These are phyloP conservation scores for Chlamydotis undulata DNA, from an alignment of 2,113 vertebrate genomes.

Conservation along the genomic window DNA sequence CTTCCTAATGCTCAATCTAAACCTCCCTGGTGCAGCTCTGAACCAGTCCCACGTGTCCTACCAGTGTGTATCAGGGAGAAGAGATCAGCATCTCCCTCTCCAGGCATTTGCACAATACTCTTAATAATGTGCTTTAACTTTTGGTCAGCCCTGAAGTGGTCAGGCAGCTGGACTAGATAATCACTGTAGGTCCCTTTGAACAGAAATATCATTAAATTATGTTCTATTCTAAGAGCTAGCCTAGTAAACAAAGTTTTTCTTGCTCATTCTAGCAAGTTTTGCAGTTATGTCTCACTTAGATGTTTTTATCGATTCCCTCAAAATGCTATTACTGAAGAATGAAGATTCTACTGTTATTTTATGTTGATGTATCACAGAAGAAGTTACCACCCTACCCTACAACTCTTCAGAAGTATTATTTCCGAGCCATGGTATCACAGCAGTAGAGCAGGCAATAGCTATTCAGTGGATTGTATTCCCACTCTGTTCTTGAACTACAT, in stretches of 20 bases:
- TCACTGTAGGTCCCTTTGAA: fast-evolving
- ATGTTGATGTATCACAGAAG: background rate
- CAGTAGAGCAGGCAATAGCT: background rate
- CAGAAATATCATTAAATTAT: background rate
- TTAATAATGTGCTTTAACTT: background rate
- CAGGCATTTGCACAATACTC: background rate
- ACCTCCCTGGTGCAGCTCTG: fast-evolving
- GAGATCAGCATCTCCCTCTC: background rate
- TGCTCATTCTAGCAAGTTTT: background rate
- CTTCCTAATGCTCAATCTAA: background rate
- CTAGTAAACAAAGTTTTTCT: background rate
- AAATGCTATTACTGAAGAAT: background rate
- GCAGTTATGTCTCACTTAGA: background rate
- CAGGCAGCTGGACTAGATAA: background rate
- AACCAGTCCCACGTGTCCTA: background rate
- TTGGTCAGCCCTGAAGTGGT: background rate
- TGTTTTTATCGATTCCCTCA: background rate
- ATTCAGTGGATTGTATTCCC: background rate
- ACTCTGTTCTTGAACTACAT: background rate
- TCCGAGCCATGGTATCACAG: background rate
- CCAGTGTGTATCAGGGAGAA: background rate
- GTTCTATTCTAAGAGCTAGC: background rate
- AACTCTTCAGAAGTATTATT: background rate
- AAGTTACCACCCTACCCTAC: background rate
- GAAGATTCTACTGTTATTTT: background rate